Conservation (phyloP, 30 jellyfish, hydroid and myxozoan species). For the Chrysaora quinquecirrha region DNA sequence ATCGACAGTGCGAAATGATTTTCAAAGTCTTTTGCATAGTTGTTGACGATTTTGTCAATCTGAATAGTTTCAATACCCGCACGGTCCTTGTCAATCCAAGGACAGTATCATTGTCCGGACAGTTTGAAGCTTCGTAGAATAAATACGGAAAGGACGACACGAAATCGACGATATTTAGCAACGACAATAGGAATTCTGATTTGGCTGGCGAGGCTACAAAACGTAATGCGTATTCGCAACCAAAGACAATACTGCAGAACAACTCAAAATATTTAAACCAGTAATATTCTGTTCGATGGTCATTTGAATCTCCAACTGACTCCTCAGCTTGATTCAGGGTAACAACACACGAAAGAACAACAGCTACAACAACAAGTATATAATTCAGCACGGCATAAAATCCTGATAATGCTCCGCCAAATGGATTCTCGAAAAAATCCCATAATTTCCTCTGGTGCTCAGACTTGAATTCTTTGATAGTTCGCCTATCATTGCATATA, state of each 20-base stretch:
- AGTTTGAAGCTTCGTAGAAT: not conserved
- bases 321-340: not conserved
- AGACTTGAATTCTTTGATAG: not conserved
- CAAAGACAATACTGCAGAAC: conserved; percentile 8
- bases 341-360: conserved; percentile 7
- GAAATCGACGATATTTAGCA: conserved; percentile 41
- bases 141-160: conserved; percentile 38
- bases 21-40: not conserved
- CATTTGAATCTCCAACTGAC: not conserved
- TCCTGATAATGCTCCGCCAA: not conserved
- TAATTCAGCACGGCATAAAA: not conserved
- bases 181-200: not conserved
- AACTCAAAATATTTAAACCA: not conserved
- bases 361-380: not conserved
- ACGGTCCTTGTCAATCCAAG: conserved; percentile 13
- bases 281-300: not conserved
- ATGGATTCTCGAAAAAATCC: not conserved
- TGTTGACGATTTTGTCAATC: not conserved
- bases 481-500: not conserved
- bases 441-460: not conserved
- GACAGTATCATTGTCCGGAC: not conserved
- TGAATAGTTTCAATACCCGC: conserved; percentile 53
- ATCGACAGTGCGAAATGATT: conserved; percentile 3
- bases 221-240: conserved; percentile 18
- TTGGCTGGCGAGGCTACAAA: conserved; percentile 30